Evolutionary conservation across 2,797 vertebrate species (phyloP).

Genomic region (Poecilia gillii): DNA sequence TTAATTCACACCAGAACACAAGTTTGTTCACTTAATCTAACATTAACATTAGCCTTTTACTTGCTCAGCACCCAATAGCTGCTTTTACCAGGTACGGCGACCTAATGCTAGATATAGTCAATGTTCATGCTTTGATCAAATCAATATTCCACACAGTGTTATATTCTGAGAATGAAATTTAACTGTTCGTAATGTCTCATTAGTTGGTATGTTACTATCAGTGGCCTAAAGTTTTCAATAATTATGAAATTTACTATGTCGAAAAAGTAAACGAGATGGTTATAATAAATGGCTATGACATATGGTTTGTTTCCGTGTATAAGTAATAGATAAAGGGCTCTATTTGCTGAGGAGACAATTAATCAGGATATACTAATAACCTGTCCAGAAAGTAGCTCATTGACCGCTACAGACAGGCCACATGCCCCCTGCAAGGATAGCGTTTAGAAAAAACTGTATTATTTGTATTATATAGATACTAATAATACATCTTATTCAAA

Average conservation of each 20-base stretch:
- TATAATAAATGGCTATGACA: neutral
- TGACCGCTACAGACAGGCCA: neutral
- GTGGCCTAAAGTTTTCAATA: neutral
- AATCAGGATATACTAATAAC: neutral
- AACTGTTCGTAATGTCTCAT: neutral
- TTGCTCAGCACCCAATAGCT: neutral
- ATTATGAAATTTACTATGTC: neutral
- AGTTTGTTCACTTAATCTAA: neutral
- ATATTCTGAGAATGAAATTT: neutral
- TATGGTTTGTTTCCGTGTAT: neutral
- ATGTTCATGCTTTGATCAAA: neutral
- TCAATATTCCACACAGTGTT: neutral
- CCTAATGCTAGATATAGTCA: neutral
- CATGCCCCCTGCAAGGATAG: neutral
- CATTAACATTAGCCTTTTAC: neutral
- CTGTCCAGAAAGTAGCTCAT: neutral
- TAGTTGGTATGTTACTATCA: neutral
- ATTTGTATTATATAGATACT: no score
- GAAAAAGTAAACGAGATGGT: neutral
- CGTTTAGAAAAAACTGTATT: neutral
- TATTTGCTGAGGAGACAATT: neutral
- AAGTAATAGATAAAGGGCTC: neutral
- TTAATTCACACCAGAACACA: neutral
- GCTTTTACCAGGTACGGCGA: neutral
- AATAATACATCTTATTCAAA: neutral